These are phyloP conservation scores for Synanthedon formicaeformis DNA, from an alignment of 2,888 invertebrate species.

Conservation along the genomic window DNA sequence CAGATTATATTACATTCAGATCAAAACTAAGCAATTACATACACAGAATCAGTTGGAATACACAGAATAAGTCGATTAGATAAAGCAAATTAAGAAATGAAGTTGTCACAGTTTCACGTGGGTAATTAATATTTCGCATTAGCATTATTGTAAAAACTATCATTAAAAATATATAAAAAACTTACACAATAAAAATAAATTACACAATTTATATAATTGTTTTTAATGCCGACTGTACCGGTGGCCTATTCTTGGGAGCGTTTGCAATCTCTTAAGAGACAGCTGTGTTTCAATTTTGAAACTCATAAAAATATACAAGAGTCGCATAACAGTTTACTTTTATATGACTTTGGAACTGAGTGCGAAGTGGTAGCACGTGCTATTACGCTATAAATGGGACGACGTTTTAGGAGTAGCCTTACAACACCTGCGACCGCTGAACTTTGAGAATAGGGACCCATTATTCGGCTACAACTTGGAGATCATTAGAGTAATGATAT, in stretches of 20 bases:
- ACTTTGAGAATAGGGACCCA: constrained; percentile 23
- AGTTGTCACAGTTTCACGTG: no score
- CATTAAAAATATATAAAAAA: no score
- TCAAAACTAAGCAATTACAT: no score
- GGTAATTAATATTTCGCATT: no score
- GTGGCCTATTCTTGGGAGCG: constrained; percentile 4
- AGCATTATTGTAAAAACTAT: no score
- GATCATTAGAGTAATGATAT: background rate
- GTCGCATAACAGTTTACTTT: constrained; percentile 46
- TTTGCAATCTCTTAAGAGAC: constrained; percentile 35
- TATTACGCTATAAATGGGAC: constrained; percentile 35
- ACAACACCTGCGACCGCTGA: constrained; percentile 40
- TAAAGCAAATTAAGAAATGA: no score
- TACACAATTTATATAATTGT: no score
- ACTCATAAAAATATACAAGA: constrained; percentile 50
- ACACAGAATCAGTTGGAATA: no score
- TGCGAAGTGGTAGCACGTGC: constrained; percentile 57
- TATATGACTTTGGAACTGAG: constrained; percentile 48
- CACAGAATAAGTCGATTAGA: no score
- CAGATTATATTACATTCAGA: no score
- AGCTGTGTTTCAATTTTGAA: constrained; percentile 22
- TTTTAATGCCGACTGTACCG: no score
- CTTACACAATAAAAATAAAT: no score
- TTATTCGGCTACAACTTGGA: constrained; percentile 19
- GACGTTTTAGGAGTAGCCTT: constrained; percentile 40